A percentile compares a stretch with the other conserved stretches of the same genome.
Evolutionary conservation across 2,113 vertebrate species (phyloP).

Genomic region (Triplophysa siluroides): DNA sequence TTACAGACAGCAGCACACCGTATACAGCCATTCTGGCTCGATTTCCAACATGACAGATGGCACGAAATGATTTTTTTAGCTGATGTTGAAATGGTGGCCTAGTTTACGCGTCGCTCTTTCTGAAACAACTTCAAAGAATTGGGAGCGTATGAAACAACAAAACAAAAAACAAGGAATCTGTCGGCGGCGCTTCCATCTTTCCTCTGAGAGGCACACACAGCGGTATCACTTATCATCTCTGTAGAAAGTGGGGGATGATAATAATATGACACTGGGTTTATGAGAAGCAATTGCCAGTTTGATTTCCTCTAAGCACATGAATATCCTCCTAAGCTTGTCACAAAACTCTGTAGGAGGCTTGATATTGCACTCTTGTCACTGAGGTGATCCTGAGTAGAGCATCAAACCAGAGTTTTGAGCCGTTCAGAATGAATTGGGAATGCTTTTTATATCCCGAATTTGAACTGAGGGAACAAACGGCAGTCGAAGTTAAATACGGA

Average conservation of each 20-base stretch:
- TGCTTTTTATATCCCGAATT: no score
- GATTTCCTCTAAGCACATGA: conserved; percentile 37
- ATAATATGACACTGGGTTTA: conserved; percentile 37
- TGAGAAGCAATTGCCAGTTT: conserved; percentile 40
- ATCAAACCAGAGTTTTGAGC: no score
- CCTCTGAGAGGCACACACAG: conserved; percentile 10
- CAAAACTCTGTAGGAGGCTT: conserved; percentile 38
- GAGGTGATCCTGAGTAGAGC: conserved; percentile 7
- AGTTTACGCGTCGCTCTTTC: not conserved
- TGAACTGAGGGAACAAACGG: no score
- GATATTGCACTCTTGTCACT: conserved; percentile 15
- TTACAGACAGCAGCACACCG: conserved; percentile 55
- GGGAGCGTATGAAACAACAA: not conserved
- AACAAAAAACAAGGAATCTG: conserved; percentile 26
- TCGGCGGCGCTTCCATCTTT: not conserved
- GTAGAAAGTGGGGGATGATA: conserved; percentile 29
- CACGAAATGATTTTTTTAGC: conserved; percentile 53
- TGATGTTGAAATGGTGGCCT: conserved; percentile 53
- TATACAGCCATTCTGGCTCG: conserved; percentile 60
- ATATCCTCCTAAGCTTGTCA: conserved; percentile 30
- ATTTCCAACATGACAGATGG: conserved; percentile 66
- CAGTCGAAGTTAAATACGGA: no score
- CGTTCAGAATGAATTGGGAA: no score
- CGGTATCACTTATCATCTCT: conserved; percentile 39
- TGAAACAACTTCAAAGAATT: conserved; percentile 16